phyloP scores from a whole-genome alignment of 2,888 invertebrate species.

The Gari tellinella region DNA sequence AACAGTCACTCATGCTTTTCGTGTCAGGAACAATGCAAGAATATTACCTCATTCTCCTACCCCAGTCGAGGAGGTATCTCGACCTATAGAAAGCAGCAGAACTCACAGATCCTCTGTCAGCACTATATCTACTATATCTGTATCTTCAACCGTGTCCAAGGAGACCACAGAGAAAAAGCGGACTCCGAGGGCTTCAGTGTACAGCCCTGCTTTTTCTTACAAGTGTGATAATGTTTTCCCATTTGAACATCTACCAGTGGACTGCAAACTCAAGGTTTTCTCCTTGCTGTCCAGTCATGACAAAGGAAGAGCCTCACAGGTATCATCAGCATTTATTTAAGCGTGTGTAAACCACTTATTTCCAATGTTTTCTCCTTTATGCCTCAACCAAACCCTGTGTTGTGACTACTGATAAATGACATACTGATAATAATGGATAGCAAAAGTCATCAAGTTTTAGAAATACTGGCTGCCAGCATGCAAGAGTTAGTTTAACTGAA shows the following conservation, averaged over 20 bases:
- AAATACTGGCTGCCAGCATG: too few species aligned
- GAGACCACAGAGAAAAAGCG: too few species aligned
- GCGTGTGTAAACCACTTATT: too few species aligned
- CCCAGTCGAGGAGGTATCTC: constrained; percentile 21
- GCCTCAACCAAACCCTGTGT: too few species aligned
- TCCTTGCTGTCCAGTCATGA: constrained; percentile 76
- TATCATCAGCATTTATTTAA: too few species aligned
- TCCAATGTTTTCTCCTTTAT: too few species aligned
- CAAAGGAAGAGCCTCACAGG: constrained; percentile 72
- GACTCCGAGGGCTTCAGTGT: too few species aligned
- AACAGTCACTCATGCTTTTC: constrained; percentile 10
- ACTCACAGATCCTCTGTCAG: constrained; percentile 5
- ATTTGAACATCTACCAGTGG: constrained; percentile 76
- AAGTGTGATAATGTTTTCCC: constrained; percentile 66
- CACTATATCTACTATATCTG: not conserved
- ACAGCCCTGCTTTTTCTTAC: not conserved
- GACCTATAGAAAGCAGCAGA: not conserved
- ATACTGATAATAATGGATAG: too few species aligned
- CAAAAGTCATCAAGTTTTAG: too few species aligned
- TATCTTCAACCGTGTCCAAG: not conserved
- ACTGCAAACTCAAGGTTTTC: constrained; percentile 81
- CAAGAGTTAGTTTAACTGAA: too few species aligned
- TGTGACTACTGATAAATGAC: too few species aligned
- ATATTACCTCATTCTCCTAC: constrained; percentile 21
- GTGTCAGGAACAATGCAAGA: not conserved